phyloP scores from a whole-genome alignment of 53 echinoderm and acorn worm species.

The Paracentrotus lividus region DNA sequence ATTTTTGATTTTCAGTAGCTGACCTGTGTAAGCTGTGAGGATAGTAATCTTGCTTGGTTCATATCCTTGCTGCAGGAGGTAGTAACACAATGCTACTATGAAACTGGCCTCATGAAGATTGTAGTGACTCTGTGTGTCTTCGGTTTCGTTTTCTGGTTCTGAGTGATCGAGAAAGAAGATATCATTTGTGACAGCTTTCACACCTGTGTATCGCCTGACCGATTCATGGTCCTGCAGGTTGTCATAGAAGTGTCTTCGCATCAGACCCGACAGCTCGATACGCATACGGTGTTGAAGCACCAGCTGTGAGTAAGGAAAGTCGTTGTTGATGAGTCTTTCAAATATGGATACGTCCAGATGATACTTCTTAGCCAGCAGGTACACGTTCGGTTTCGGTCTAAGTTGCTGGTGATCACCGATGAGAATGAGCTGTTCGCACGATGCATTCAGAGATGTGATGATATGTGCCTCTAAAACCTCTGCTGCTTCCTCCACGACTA shows the following conservation, averaged over 20 bases:
- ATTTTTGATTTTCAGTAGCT: constrained; percentile 73
- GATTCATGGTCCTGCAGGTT: constrained; percentile 76
- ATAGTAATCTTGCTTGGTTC: constrained; percentile 80
- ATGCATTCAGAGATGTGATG: constrained; percentile 76
- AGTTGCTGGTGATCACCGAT: constrained; percentile 97
- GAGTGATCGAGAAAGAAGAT: constrained; percentile 85
- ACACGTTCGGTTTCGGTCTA: constrained; percentile 92
- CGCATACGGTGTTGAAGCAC: constrained; percentile 87
- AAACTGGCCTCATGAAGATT: constrained; percentile 89
- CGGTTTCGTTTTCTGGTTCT: constrained; percentile 69
- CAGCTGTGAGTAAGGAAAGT: constrained; percentile 74
- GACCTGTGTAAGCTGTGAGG: constrained; percentile 89
- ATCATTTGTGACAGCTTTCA: constrained; percentile 73
- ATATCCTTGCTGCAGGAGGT: constrained; percentile 88
- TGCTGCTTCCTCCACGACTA: constrained; percentile 94
- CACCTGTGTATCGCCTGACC: constrained; percentile 67
- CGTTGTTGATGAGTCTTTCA: constrained; percentile 88
- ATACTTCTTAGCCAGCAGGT: constrained; percentile 79
- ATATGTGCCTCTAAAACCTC: constrained; percentile 95
- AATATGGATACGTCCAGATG: constrained; percentile 88
- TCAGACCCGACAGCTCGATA: constrained; percentile 75
- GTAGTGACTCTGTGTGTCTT: constrained; percentile 82
- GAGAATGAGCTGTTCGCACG: constrained; percentile 89
- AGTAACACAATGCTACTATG: constrained; percentile 79
- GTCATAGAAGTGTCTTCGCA: constrained; percentile 84